Evolutionary conservation across 1,140 invertebrate species (phyloP).

Genomic region (Heliconius nattereri): DNA sequence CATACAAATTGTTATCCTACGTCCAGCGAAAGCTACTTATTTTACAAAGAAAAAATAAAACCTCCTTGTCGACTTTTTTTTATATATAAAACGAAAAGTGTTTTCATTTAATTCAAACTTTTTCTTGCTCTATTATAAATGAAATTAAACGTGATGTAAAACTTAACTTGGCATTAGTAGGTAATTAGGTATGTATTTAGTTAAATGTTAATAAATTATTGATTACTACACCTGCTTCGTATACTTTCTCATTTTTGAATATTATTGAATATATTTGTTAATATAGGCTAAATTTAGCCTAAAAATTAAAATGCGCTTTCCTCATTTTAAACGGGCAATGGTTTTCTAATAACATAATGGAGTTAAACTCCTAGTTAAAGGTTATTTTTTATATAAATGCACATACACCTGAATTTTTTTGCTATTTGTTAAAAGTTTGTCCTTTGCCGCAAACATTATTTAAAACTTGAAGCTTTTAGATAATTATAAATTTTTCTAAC

Average conservation of each 20-base stretch:
- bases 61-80: not conserved
- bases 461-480: slow-evolving; percentile 17
- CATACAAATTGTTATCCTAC: not conserved
- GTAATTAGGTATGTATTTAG: not conserved
- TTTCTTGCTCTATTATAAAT: not conserved
- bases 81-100: not conserved
- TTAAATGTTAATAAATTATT: not conserved
- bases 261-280: not conserved
- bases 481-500: slow-evolving; percentile 44
- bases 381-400: not conserved
- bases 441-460: not conserved
- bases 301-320: not conserved
- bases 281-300: not conserved
- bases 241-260: not conserved
- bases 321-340: not conserved
- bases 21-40: not conserved
- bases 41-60: not conserved
- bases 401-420: not conserved
- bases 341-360: not conserved
- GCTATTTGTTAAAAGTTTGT: not conserved
- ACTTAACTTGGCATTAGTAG: not conserved
- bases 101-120: not conserved
- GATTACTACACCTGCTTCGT: not conserved
- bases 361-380: too few species aligned
- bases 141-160: too few species aligned